Evolutionary conservation across 1,140 invertebrate genomes (phyloP), one percentile per base, ranked within the genome.

Genomic region (Idris sp.): DNA sequence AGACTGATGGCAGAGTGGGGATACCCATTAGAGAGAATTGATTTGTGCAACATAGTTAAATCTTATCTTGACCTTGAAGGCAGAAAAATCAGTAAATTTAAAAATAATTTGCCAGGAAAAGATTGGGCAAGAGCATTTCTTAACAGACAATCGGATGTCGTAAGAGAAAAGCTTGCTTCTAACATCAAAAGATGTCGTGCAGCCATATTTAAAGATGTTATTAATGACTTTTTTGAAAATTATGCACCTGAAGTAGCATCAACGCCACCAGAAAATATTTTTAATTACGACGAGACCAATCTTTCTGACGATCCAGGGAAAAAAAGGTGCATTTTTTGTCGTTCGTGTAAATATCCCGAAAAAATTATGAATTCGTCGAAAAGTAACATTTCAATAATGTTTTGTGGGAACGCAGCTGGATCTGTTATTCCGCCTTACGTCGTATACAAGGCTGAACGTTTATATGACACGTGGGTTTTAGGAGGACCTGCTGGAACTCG

Each of bases 141-240:
- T n/a, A n/a, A n/a, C n/a, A n/a, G n/a, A n/a, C n/a, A n/a, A n/a
- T n/a, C n/a, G n/a, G n/a, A n/a, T n/a, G n/a, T n/a, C n/a, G n/a
- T n/a, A n/a, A 58, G 73, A 41, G 67, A 75, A 49, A 59, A 53
- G 62, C 31, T 77, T 35, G 72, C 72, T 9, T 54, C 75, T 44
- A 82, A 81, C 18, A 83, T 85, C 10, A 84, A 82, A 74, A 41
- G 72, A 41, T 46, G 40, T 25, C 71, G 80, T 40, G 81, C 79
- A 56, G 40, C 44, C 69, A n/a, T 33, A 40, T 14, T 67, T 54
- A 35, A 64, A 64, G 38, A 1, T 38, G 31, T 31, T 2, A n/a
- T 56, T 0, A 19, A 40, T 13, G 51, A 54, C 6, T 54, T 40
- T 30, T 38, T 54, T 31, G 36, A 43, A 13, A 56, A 41, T 11